Evolutionary conservation across 2,888 invertebrate species (phyloP), one percentile per base, ranked within the genome.

Genomic region (Drosophila setosimentum): DNA sequence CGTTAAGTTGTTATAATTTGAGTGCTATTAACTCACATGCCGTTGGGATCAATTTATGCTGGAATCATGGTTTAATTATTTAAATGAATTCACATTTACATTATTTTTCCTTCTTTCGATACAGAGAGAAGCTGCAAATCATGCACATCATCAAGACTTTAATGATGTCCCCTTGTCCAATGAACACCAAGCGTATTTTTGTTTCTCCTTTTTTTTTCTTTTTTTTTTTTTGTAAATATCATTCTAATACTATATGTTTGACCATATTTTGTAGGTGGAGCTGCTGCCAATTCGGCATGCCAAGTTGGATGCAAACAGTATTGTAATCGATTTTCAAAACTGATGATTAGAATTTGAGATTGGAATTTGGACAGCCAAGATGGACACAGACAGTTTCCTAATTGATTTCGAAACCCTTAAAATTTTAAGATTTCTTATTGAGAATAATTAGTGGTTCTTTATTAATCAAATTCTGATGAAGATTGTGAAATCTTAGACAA

Each of bases 21-120:
- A 83, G 76, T 60, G 83, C 87, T 75, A 86, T 90, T 86, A 88
- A 90, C 71, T 88, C 73, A 61, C 68, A 64, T 64, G 73, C 73
- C 68, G 75, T 65, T 65, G 49, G 67, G 73, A 88, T 88, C 90
- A 74, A 62, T 73, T 68, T 70, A 69, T 74, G 66, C 57, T 71
- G 54, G 84, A 78, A 73, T 88, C 88, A 76, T 85, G 83, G 74
- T 86, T 83, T 78, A 85, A 90, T 88, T 90, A 85, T 85, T 90
- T 76, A 88, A 89, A 88, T 90, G 80, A 90, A 80, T 74, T 69
- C 68, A 80, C 74, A 72, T 83, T 86, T 69, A 68, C 49, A 76
- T 72, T 68, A 66, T 48, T 62, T 32, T 60, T 35, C 40, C 60
- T 30, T 45, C 27, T 45, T 69, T 51, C 54, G 62, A 55, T 53